Percentiles rank a stretch among this genome's conserved stretches.
phyloP scores from a whole-genome alignment of 2,113 vertebrate genomes.

The Cinclus mexicanus region DNA sequence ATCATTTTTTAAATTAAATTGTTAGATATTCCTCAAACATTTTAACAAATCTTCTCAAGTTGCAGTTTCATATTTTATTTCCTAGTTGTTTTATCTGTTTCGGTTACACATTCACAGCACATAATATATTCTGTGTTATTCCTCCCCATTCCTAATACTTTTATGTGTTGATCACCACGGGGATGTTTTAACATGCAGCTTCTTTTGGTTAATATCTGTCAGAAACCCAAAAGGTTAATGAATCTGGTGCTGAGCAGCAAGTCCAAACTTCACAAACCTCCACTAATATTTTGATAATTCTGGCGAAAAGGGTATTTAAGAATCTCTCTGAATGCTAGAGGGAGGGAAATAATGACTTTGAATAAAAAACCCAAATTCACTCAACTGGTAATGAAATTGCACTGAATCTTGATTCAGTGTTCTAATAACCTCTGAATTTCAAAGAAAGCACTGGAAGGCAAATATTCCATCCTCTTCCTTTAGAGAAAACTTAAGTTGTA shows the following conservation, averaged over 20 bases:
- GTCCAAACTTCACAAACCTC: constrained; percentile 66
- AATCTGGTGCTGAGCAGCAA: constrained; percentile 53
- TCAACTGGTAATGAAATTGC: constrained; percentile 65
- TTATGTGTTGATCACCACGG: constrained; percentile 15
- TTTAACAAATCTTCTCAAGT: neutral
- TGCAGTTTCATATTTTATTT: constrained; percentile 35
- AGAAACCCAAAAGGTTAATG: constrained; percentile 60
- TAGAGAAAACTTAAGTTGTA: constrained; percentile 43
- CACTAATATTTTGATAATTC: constrained; percentile 70
- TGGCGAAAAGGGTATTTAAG: constrained; percentile 60
- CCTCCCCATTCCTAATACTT: neutral
- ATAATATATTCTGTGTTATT: constrained; percentile 9
- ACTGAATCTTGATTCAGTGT: constrained; percentile 73
- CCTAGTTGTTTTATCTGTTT: constrained; percentile 25
- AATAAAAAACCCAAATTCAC: constrained; percentile 65
- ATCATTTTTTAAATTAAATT: constrained; percentile 47
- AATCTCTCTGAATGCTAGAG: constrained; percentile 66
- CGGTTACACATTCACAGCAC: constrained; percentile 18
- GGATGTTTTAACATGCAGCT: constrained; percentile 34
- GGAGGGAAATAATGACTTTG: constrained; percentile 75
- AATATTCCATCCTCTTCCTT: constrained; percentile 48
- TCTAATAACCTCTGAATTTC: constrained; percentile 77
- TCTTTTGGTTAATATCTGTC: constrained; percentile 59
- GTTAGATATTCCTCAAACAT: constrained; percentile 48
- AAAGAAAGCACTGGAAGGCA: constrained; percentile 71